Percentiles rank a stretch among this genome's conserved stretches.
These are phyloP conservation scores for Lapara coniferarum DNA, from an alignment of 2,888 invertebrate genomes.

Conservation along the genomic window DNA sequence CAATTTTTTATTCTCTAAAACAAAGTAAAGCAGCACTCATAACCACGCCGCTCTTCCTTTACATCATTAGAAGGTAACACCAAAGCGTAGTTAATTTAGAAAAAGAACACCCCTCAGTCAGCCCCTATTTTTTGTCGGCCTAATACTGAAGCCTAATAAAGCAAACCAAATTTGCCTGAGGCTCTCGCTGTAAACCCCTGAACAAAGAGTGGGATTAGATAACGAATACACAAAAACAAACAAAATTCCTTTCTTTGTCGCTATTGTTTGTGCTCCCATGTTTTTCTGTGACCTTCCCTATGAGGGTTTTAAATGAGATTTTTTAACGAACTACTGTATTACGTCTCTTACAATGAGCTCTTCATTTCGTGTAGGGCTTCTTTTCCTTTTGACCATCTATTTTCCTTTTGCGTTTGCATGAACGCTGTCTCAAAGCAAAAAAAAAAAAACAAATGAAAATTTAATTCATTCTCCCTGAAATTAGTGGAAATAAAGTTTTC, in stretches of 20 bases:
- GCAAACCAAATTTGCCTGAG: slow-evolving; percentile 51
- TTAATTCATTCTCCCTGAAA: slow-evolving; percentile 10
- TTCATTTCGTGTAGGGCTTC: slow-evolving; percentile 14
- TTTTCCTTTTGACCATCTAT: slow-evolving; percentile 18
- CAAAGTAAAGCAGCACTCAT: background rate
- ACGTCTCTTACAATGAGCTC: slow-evolving; percentile 18
- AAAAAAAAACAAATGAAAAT: slow-evolving; percentile 17
- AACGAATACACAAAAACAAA: slow-evolving; percentile 57
- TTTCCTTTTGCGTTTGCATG: slow-evolving; percentile 7
- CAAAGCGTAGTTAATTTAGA: slow-evolving; percentile 27
- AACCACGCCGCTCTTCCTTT: background rate
- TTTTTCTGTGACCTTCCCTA: slow-evolving; percentile 39
- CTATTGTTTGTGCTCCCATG: slow-evolving; percentile 42
- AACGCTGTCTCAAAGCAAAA: slow-evolving; percentile 16
- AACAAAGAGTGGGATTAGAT: slow-evolving; percentile 55
- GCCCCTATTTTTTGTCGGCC: slow-evolving; percentile 39
- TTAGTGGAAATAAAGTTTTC: slow-evolving; percentile 16
- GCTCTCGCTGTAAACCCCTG: slow-evolving; percentile 45
- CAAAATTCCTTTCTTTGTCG: slow-evolving; percentile 48
- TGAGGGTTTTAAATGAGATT: slow-evolving; percentile 31
- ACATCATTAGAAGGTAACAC: slow-evolving; percentile 25
- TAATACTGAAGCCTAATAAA: slow-evolving; percentile 45
- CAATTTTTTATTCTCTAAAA: too few species aligned
- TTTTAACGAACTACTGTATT: slow-evolving; percentile 27
- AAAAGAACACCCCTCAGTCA: slow-evolving; percentile 33